Base-by-base conservation (phyloP, 2,888 invertebrate species). In the Zygaena filipendulae region DNA sequence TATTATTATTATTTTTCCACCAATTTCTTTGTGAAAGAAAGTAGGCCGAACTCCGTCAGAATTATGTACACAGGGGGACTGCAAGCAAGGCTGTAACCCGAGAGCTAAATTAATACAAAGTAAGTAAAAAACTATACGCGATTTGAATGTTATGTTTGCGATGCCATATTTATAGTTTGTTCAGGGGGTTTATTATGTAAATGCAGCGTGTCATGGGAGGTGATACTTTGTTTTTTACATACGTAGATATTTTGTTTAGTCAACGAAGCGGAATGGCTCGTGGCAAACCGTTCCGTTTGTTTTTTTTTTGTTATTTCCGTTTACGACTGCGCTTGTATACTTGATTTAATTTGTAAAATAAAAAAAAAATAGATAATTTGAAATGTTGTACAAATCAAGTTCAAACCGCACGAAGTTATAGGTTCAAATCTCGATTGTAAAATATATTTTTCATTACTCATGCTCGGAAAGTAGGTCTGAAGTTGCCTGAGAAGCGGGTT, bases 71-170 rank as follows among this genome's bases (percentile, higher is more conserved):
- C 51, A 56, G 54, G 68, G 70, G 70, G 52, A n/a, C n/a, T n/a
- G n/a, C n/a, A n/a, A n/a, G n/a, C n/a, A n/a, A 45, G 53, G 50
- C 47, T 59, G 77, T 59, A 79, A 79, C 61, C 56, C 38, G 75
- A 79, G 71, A 49, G 66, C 62, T 64, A 77, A 77, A 75, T 77
- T 77, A 75, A 74, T 74, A 71, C 59, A 57, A 55, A 57, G 57
- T n/a, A n/a, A n/a, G 55, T 53, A 62, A 70, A 54, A 66, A 72
- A 67, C 55, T 54, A 55, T 54, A 55, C 56, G 63, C 61, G 69
- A 66, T 71, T 68, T 59, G 59, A 49, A 54, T 47, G 52, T 50
- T 55, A 52, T 69, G 71, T 72, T 70, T 70, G 63, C 59, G 38
- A 33, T 53, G 60, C 52, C 58, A 50, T 59, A 60, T 61, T 56